Percentiles rank a stretch among this genome's conserved stretches.
Evolutionary conservation across 1,140 invertebrate species (phyloP).

Genomic region (Aphaenogaster rudis): DNA sequence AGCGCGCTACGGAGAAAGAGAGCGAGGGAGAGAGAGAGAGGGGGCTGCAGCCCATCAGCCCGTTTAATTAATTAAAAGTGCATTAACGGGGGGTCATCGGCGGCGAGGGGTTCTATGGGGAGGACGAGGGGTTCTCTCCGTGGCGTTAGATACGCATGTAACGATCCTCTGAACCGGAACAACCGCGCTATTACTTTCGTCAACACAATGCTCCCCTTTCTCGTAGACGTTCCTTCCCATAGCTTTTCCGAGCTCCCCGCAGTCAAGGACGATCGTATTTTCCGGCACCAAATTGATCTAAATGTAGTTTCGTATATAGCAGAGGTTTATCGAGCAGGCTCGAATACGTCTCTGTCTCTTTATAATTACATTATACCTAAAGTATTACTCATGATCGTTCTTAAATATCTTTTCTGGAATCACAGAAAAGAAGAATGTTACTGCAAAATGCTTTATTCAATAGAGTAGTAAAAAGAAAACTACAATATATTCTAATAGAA

Average conservation of each 20-base stretch:
- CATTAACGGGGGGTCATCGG: constrained; percentile 82
- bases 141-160: constrained; percentile 73
- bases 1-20: constrained; percentile 44
- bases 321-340: background rate
- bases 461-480: background rate
- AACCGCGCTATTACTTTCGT: constrained; percentile 81
- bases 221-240: constrained; percentile 29
- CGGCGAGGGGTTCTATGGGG: constrained; percentile 52
- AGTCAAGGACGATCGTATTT: background rate
- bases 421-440: background rate
- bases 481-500: background rate
- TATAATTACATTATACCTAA: background rate
- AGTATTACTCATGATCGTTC: background rate
- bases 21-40: constrained; percentile 71
- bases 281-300: constrained; percentile 4
- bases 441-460: background rate
- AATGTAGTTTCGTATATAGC: background rate
- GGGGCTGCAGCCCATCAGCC: constrained; percentile 79
- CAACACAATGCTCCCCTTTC: constrained; percentile 70
- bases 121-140: constrained; percentile 57
- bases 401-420: background rate
- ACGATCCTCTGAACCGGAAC: constrained; percentile 81
- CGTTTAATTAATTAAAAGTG: constrained; percentile 88
- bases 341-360: no score
- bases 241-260: background rate